phyloP scores from a whole-genome alignment of 2,113 vertebrate species.

The Urocynchramus pylzowi region DNA sequence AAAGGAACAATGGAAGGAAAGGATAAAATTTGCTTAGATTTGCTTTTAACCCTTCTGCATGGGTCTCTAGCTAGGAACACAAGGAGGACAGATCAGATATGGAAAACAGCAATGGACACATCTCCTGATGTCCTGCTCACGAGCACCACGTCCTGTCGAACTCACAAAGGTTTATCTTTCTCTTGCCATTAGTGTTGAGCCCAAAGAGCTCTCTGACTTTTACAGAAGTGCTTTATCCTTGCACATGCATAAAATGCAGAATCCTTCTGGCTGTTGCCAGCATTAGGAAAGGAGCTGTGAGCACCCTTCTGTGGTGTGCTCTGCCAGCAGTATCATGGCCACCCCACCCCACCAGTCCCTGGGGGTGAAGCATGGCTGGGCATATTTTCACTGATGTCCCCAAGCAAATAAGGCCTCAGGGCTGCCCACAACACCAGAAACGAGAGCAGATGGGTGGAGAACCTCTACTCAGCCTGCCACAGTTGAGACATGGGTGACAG shows the following conservation, averaged over 20 bases:
- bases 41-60: conserved; percentile 2
- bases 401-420: rapidly evolving
- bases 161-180: neutral
- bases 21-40: neutral
- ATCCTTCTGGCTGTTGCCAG: neutral
- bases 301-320: rapidly evolving
- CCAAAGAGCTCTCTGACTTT: neutral
- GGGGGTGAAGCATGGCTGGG: neutral
- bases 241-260: neutral
- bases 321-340: neutral
- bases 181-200: neutral
- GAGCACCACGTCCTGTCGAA: rapidly evolving
- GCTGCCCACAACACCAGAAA: neutral
- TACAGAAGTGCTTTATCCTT: neutral
- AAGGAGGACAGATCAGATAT: rapidly evolving
- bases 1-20: neutral
- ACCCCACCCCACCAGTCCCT: neutral
- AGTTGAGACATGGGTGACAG: neutral
- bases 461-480: neutral
- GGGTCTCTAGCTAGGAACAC: neutral
- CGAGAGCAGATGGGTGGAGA: neutral
- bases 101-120: neutral
- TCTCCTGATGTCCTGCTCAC: neutral
- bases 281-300: neutral
- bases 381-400: neutral